phyloP scores from a whole-genome alignment of 2,888 invertebrate species.

The Trachelus troglodyta region DNA sequence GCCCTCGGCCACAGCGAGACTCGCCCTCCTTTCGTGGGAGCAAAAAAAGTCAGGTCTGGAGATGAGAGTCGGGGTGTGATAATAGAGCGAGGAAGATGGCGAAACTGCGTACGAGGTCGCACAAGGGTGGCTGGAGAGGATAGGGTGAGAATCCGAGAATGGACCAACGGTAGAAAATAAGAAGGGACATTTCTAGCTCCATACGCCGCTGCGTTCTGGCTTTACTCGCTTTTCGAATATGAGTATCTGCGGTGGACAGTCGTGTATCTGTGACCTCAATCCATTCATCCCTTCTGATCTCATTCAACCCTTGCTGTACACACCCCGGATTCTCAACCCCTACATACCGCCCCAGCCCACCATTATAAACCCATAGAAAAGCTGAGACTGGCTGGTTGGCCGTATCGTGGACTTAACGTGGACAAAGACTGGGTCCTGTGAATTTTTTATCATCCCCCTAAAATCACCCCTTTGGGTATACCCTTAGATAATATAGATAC shows the following conservation, averaged over 20 bases:
- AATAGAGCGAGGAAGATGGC: neutral
- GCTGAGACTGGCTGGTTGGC: neutral
- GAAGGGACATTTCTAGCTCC: neutral
- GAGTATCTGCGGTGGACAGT: constrained; percentile 37
- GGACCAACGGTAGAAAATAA: no score
- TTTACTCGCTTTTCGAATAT: constrained; percentile 20
- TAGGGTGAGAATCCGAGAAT: no score
- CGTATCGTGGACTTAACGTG: no score
- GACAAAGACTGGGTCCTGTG: no score
- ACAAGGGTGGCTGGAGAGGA: no score
- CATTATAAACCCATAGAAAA: neutral
- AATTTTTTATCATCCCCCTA: no score
- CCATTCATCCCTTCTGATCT: constrained; percentile 45
- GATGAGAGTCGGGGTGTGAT: neutral
- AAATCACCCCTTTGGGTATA: no score
- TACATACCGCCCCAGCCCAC: neutral
- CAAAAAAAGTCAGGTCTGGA: neutral
- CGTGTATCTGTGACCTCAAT: constrained; percentile 50
- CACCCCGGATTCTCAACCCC: neutral
- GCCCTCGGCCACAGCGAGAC: neutral
- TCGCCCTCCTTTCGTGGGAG: no score
- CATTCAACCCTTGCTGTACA: constrained; percentile 23
- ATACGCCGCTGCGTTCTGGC: neutral
- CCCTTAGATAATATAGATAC: no score
- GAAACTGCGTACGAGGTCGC: no score